Evolutionary conservation across 2,888 invertebrate species (phyloP), one percentile per base, ranked within the genome.

Genomic region (Helobdella robusta): DNA sequence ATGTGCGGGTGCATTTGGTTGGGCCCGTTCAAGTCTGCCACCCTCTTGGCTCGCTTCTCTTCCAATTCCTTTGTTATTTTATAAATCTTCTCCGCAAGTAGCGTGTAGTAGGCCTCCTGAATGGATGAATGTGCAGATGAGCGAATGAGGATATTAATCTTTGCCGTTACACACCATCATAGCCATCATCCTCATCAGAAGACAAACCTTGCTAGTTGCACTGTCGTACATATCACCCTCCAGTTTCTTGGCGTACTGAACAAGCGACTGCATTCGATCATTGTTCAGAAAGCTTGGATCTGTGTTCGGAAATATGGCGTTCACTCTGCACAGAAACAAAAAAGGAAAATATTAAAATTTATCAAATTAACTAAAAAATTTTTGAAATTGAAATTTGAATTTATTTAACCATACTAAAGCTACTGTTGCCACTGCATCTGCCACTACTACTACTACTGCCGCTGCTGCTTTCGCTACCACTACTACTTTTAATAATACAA

Each of bases 151-250:
- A 6, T 32, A 35, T 20, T 36, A n/a, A 6, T 5, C 18, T 2
- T 18, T 3, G n/a, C 2, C 2, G 34, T 32, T 5, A 32, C 2
- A 58, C 58, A 30, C 20, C 52, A 52, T 52, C 52, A 52, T 8
- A 52, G 20, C 23, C 44, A 6, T 20, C 44, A 35, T 25, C 60
- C 40, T 28, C 8, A 36, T 4, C 40, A 59, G 28, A 4, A 3
- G 34, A 76, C 81, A 74, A 75, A 83, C 83, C 78, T 94, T 85
- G 64, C 91, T 92, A 77, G 93, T 92, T 0, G 97, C 97, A 86
- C 90, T 89, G 80, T 94, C 94, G 79, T 95, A 99, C 97, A 99
- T 98, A 76, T 98, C 97, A 54, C 94, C 92, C 81, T 99, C 98
- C 0, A 99, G 97, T 83, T 98, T 98, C 73, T 91, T 85, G 64